Evolutionary conservation across 1,140 invertebrate genomes (phyloP), one percentile per base, ranked within the genome.

Genomic region (Caerostris darwini): DNA sequence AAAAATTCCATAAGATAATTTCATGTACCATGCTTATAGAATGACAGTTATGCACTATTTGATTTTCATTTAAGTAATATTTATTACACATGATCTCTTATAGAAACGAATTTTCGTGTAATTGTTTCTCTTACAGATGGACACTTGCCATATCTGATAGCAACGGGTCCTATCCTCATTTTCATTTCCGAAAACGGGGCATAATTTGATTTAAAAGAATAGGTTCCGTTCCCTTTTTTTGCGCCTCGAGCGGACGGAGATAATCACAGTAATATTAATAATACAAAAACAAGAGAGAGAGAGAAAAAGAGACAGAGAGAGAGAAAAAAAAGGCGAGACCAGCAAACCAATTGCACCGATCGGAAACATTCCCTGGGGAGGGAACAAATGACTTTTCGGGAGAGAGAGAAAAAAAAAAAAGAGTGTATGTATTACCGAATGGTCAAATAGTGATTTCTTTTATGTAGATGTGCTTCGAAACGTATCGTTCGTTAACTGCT

Each of bases 371-470:
- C 69, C 85, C 92, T 50, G 59, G 85, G 61, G 34, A 67, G 82
- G 64, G 19, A 59, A 67, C 54, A 67, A 67, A 67, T 64, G 59
- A 92, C 83, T 85, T 85, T 85, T 56, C 53, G 58, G 59, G 57
- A 53, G 85, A 61, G 59, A 88, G 86, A 61, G 14, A 86, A 12
- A 53, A 71, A 54, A 71, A 77, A 77, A 69, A 64, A 92, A 69
- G 54, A 77, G 19, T 94, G 85, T 94, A 61, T 94, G 92, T 88
- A 94, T 94, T 94, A 89, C 71, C 53, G 85, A 94, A 94, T 94
- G 92, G 92, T 94, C 92, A 94, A 94, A 89, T 94, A 94, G 92
- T 94, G 92, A 94, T 94, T 94, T 94, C 92, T 94, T 94, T 94
- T 94, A 94, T 94, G 92, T 94, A 94, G 92, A 94, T 94, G 85